Evolutionary conservation across 2,888 invertebrate species (phyloP).

Genomic region (Ligdia adustata): DNA sequence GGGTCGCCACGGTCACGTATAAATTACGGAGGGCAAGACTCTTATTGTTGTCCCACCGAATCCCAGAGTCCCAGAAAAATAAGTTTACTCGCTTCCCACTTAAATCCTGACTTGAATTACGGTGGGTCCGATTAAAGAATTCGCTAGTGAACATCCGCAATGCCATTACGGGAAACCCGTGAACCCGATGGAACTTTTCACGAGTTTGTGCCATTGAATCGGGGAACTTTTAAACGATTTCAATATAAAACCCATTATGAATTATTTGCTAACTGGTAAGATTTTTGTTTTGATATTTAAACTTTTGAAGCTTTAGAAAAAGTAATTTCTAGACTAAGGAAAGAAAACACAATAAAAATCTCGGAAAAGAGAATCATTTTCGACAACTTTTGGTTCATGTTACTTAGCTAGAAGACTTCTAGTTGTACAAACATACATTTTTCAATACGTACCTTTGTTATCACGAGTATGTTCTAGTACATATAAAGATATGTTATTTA

Average conservation of each 20-base stretch:
- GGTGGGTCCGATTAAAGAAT: conserved; percentile 63
- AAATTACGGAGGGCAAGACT: conserved; percentile 75
- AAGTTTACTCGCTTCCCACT: conserved; percentile 70
- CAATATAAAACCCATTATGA: conserved; percentile 16
- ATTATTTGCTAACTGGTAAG: conserved; percentile 11
- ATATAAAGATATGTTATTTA: no score
- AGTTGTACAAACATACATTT: no score
- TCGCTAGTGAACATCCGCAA: conserved; percentile 56
- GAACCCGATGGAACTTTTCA: conserved; percentile 38
- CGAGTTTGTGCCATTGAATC: conserved; percentile 29
- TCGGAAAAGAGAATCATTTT: no score
- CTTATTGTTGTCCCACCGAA: conserved; percentile 75
- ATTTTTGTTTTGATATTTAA: conserved; percentile 3
- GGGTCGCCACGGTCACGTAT: conserved; percentile 74
- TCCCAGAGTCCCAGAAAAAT: conserved; percentile 40
- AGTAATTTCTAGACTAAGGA: no score
- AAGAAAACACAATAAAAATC: no score
- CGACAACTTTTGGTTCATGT: no score
- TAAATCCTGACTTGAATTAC: conserved; percentile 79
- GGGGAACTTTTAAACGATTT: conserved; percentile 25
- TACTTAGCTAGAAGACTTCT: no score
- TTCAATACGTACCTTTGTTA: no score
- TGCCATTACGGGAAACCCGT: conserved; percentile 49
- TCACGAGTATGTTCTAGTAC: no score
- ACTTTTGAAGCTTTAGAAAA: no score